These are phyloP conservation scores for Psilopogon haemacephalus DNA, from an alignment of 2,113 vertebrate species.

Conservation along the genomic window DNA sequence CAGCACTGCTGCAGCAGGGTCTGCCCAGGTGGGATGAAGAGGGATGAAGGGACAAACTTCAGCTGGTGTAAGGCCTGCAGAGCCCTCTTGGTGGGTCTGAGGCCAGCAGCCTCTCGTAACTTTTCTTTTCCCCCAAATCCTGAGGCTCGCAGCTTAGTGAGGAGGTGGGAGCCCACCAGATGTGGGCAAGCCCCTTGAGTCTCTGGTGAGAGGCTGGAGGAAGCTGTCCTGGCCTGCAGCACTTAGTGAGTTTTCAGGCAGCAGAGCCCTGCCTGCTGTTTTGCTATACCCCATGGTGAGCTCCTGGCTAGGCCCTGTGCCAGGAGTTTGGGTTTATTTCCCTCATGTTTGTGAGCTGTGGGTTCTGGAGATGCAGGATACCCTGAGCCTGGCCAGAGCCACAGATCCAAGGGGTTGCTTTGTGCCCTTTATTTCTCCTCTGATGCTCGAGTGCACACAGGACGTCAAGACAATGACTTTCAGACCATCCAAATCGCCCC, in stretches of 20 bases:
- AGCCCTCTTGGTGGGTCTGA: background rate
- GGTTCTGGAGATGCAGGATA: background rate
- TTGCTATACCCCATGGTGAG: fast-evolving
- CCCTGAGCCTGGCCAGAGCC: background rate
- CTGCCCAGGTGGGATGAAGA: background rate
- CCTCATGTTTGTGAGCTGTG: background rate
- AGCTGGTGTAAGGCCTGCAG: background rate
- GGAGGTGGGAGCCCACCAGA: background rate
- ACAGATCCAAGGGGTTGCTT: background rate
- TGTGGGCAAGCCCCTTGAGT: fast-evolving
- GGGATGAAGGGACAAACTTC: background rate
- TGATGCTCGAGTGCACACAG: background rate
- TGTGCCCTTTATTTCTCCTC: constrained; percentile 3
- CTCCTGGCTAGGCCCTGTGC: background rate
- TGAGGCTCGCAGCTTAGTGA: background rate
- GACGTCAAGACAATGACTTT: background rate
- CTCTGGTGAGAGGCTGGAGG: background rate
- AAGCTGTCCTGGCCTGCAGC: background rate
- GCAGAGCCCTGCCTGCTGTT: fast-evolving
- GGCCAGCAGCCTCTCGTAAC: background rate
- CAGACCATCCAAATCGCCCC: fast-evolving
- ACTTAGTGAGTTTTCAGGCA: fast-evolving
- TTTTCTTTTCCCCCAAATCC: background rate
- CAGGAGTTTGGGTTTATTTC: fast-evolving
- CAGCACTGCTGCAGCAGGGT: background rate